Evolutionary conservation across 2,888 invertebrate species (phyloP), one percentile per base, ranked within the genome.

Genomic region (Empis stercorea): DNA sequence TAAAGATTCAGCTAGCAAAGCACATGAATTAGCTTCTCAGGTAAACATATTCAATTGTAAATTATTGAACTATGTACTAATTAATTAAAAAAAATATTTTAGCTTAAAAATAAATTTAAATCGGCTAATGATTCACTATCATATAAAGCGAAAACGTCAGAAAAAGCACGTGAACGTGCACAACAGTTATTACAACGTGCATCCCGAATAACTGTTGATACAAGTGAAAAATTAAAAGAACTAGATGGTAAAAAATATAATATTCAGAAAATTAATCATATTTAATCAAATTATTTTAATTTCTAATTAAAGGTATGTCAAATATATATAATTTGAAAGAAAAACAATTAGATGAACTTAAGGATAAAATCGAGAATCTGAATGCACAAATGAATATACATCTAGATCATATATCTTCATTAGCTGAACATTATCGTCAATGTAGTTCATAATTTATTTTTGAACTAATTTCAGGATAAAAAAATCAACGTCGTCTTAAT

Each of bases 121-220:
- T 71, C 73, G 46, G 87, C 88, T 2, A 80, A 84, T 51, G 74
- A 74, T 50, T 76, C 81, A 23, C 72, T 95, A 16, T 78, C 81
- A 42, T 73, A 78, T 49, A 83, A 87, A 52, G 81, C 85, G 4
- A 76, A 76, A 54, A 79, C 80, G 56, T 91, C 91, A 9, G 81
- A 83, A 45, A 79, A 77, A 51, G 85, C 88, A 2, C 82, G 89
- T 56, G 80, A 80, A 52, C 75, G 84, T 49, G 91, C 93, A 4
- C 83, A 87, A 60, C 71, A 76, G 38, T 70, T 96, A 46, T 73
- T 87, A 47, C 80, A 82, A 55, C 76, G 84, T 52, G 94, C 95
- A 1, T 83, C 86, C 36, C 80, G 82, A 58, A 73, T 96, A 17
- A 88, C 89, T 2, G 82, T 82, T 49, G 82, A 81, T 54, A 87